Base-by-base conservation (phyloP, 2,888 invertebrate species). In the Tachina lurida region DNA sequence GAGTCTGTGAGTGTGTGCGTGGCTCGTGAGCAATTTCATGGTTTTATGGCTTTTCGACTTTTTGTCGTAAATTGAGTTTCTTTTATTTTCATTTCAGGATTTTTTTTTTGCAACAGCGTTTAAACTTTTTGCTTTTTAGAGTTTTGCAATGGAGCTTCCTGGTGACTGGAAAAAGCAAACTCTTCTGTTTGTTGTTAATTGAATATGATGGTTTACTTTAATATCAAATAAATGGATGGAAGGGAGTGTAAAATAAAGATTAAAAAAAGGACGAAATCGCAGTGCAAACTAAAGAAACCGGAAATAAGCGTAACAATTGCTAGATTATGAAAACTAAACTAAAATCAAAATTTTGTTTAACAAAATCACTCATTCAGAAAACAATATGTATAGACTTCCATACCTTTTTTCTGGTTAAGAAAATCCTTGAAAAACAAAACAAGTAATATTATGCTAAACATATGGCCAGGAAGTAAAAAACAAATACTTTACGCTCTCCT, bases 1-100 rank as follows among this genome's bases (percentile, higher is more conserved):
- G 68, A 60, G 67, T 68, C 52, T 63, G 45, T 45, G 63, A 43
- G 49, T 54, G 67, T 58, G 68, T 56, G 67, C 43, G 62, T 62
- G 70, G 73, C 78, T 87, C 87, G 85, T 87, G 87, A 87, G 84
- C 87, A 87, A 87, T 87, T 87, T 87, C 87, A 87, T 87, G 87
- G 84, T 87, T 87, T 87, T 76, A 78, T 87, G 85, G 82, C 12
- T 85, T 87, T 86, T 83, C 74, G 78, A 74, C 76, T 76, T 77
- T 74, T 83, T 86, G 75, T 82, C 70, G 78, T 79, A 73, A 79
- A 79, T 63, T 54, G 45, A 54, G 22, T 71, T 71, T 63, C 63
- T 71, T 63, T 43, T 56, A 62, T 79, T 63, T 71, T 19, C 54
- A 54, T 19, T 71, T 22, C 22, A 54, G 31, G 31, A 31, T 43